Base-by-base conservation (phyloP, 2,113 vertebrate genomes). In the Zosterops lateralis region DNA sequence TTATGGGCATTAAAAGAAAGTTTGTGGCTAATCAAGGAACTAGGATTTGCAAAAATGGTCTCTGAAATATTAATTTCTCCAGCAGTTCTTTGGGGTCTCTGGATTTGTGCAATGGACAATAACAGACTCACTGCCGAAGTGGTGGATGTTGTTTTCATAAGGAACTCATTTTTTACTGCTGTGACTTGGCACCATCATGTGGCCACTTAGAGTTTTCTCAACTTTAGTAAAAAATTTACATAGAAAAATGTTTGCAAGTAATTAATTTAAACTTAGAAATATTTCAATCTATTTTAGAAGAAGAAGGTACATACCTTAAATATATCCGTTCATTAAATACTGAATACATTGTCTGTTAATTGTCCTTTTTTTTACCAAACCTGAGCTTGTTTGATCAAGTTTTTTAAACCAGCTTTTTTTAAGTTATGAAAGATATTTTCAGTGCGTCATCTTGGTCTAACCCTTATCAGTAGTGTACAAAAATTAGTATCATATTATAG, bases 111-210 rank as follows among this genome's bases (percentile, higher is more conserved):
- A 66, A 25, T 5, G 31, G 32, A 31, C 34, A 67, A 12, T 40
- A 71, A n/a, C 12, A 85, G 29, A 50, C n/a, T 76, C 8, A 16
- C 16, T 42, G 26, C 65, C 0, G 0, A 79, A 47, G 58, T 9
- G 13, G 19, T 36, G 26, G 10, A 28, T n/a, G 28, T 6, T 47
- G 28, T 54, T 82, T 51, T 58, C 14, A 6, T 0, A 38, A 58
- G 26, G 36, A 66, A 64, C 10, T 68, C 5, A 24, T 61, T 68
- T 82, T 93, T 94, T 78, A 95, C 67, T 87, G 75, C 89, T 94
- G 75, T 87, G 86, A 50, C 53, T 87, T 97, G 96, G 96, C 94
- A 91, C 96, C 96, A 96, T 70, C 96, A 68, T 95, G 91, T 97
- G 96, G 96, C 80, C 90, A 92, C 28, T 91, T 14, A 6, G 53